Evolutionary conservation across 2,888 invertebrate species (phyloP).

Genomic region (Philhelius pedissequus): DNA sequence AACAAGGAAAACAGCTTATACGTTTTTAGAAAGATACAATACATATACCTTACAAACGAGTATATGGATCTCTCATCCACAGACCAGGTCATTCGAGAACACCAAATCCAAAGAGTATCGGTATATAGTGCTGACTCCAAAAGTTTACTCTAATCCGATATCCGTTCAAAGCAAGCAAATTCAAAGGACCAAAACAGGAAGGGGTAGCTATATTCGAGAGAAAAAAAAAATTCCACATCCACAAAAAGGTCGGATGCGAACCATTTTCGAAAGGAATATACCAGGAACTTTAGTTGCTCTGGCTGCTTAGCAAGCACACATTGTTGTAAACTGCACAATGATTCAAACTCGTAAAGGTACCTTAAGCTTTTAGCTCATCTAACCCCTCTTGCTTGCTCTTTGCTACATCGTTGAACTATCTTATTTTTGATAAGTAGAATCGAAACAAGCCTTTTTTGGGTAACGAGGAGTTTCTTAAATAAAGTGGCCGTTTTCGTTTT

Average conservation of each 20-base stretch:
- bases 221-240: neutral
- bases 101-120: too few species aligned
- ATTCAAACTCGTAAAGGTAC: slow-evolving; percentile 50
- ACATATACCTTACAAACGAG: neutral
- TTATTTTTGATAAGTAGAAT: slow-evolving; percentile 38
- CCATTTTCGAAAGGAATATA: slow-evolving; percentile 12
- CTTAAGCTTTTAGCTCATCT: neutral
- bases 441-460: slow-evolving; percentile 35
- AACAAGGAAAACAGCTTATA: slow-evolving; percentile 58
- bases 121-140: slow-evolving; percentile 53
- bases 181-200: slow-evolving; percentile 30
- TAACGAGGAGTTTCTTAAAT: slow-evolving; percentile 27
- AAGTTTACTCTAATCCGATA: slow-evolving; percentile 63
- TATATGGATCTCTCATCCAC: too few species aligned
- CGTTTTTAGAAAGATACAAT: neutral
- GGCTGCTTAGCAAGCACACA: slow-evolving; percentile 27
- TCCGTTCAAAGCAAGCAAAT: slow-evolving; percentile 58
- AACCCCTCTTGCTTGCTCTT: neutral
- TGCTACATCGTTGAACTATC: slow-evolving; percentile 25
- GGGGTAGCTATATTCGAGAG: neutral
- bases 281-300: neutral
- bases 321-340: slow-evolving; percentile 56
- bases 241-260: slow-evolving; percentile 51
- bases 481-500: slow-evolving; percentile 30
- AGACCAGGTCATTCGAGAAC: too few species aligned